Percentiles rank a stretch among this genome's conserved stretches.
These are phyloP conservation scores for Lemur catta DNA, from an alignment of 2,797 vertebrate species.

Conservation along the genomic window DNA sequence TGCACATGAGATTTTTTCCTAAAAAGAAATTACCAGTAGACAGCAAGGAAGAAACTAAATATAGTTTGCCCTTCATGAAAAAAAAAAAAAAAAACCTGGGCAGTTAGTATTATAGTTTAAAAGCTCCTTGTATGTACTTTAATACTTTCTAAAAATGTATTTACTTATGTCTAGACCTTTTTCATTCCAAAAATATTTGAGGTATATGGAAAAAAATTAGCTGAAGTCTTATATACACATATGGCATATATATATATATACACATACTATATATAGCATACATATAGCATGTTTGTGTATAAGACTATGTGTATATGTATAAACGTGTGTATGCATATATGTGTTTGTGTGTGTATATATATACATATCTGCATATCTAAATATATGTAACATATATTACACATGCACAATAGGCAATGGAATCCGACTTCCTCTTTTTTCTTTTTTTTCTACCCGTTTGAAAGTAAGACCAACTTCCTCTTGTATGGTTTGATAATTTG, in stretches of 20 bases:
- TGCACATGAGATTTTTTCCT: neutral
- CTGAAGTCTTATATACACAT: neutral
- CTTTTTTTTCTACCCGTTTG: neutral
- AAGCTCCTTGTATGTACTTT: neutral
- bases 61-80: neutral
- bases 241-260: neutral
- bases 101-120: neutral
- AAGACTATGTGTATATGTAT: neutral
- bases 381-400: neutral
- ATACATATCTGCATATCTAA: neutral
- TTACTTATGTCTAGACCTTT: neutral
- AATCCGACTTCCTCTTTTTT: neutral
- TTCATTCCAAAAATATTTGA: neutral
- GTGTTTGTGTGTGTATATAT: rapidly evolving
- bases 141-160: constrained; percentile 17
- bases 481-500: neutral
- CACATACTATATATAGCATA: neutral
- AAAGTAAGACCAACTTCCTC: neutral
- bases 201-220: neutral
- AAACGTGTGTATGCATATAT: neutral
- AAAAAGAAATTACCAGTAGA: neutral
- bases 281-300: neutral
- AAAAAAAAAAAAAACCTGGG: neutral
- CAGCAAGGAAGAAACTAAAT: neutral
- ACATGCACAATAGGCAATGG: neutral